Evolutionary conservation across 2,888 invertebrate genomes (phyloP), one percentile per base, ranked within the genome.

Genomic region (Leptinotarsa peninsularis): DNA sequence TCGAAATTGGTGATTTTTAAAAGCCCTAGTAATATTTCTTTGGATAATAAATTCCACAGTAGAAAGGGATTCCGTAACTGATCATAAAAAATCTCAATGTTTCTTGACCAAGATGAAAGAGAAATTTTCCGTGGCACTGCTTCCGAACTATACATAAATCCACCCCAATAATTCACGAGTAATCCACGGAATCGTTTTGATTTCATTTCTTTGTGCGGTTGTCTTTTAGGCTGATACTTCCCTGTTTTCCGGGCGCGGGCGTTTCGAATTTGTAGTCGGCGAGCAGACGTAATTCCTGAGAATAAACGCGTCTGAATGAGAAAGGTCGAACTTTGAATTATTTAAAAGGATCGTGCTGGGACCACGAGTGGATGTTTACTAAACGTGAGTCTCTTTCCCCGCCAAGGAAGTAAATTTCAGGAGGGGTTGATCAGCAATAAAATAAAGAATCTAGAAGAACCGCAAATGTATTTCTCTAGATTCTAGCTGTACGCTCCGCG

Each of bases 281-380:
- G 58, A 58, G 21, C 21, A n/a, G 18, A 58, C n/a, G 23, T 58
- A 58, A 58, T 21, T 58, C 58, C n/a, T 18, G 18, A 0, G 14
- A 21, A 58, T 58, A 18, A 58, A 58, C 18, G 18, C 18, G 23
- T 5, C 10, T n/a, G 18, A 18, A 13, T n/a, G n/a, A 18, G 13
- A 58, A 18, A 58, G 58, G 21, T 21, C 58, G 58, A 58, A 21
- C 58, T 58, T 14, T 58, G 58, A 58, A 58, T 58, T 58, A 58
- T 58, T 58, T 58, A 58, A 58, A 58, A 58, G 58, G 21, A 58
- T 14, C 58, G 2, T n/a, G 23, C 21, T 14, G 21, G 58, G 21
- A 21, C 58, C 58, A 58, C 21, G 58, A 58, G 58, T 58, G 21
- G 58, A n/a, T n/a, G 21, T 58, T 56, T 56, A 58, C 58, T 21